Evolutionary conservation across 2,797 vertebrate genomes (phyloP).

Genomic region (Poeciliopsis turneri): DNA sequence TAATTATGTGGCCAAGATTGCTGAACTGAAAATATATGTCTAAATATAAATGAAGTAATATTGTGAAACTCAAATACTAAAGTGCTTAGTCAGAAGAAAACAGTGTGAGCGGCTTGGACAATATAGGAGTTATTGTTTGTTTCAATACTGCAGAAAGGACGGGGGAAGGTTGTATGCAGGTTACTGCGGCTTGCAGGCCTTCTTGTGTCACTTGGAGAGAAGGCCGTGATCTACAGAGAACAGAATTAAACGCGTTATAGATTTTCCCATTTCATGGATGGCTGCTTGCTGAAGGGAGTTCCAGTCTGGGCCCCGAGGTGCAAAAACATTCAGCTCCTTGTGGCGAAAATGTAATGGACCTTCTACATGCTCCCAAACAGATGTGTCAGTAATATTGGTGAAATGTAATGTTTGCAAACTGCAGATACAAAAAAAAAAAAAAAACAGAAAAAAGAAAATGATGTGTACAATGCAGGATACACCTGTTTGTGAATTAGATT

Average conservation of each 20-base stretch:
- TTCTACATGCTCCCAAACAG: conserved; percentile 35
- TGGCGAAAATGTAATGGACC: conserved; percentile 44
- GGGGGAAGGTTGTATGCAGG: conserved; percentile 14
- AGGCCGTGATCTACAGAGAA: conserved; percentile 69
- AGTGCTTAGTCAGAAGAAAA: neutral
- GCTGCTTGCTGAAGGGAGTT: conserved; percentile 65
- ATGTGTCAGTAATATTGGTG: conserved; percentile 28
- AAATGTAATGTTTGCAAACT: conserved; percentile 14
- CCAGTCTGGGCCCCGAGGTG: conserved; percentile 41
- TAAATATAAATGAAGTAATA: neutral
- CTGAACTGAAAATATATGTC: conserved; percentile 12
- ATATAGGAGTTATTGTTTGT: conserved; percentile 31
- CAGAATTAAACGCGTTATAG: conserved; percentile 78
- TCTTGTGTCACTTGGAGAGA: conserved; percentile 46
- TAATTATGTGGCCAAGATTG: conserved; percentile 21
- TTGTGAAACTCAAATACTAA: neutral
- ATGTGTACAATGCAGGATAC: neutral
- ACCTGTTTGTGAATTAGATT: neutral
- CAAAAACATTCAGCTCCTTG: conserved; percentile 34
- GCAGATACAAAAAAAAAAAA: too few species aligned
- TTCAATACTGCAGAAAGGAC: conserved; percentile 29
- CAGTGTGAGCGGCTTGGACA: conserved; percentile 4
- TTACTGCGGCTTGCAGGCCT: conserved; percentile 55
- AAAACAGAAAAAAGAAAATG: neutral
- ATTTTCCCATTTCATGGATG: conserved; percentile 83